Conservation (phyloP, 2,113 vertebrate species). For the Aythya baeri region DNA sequence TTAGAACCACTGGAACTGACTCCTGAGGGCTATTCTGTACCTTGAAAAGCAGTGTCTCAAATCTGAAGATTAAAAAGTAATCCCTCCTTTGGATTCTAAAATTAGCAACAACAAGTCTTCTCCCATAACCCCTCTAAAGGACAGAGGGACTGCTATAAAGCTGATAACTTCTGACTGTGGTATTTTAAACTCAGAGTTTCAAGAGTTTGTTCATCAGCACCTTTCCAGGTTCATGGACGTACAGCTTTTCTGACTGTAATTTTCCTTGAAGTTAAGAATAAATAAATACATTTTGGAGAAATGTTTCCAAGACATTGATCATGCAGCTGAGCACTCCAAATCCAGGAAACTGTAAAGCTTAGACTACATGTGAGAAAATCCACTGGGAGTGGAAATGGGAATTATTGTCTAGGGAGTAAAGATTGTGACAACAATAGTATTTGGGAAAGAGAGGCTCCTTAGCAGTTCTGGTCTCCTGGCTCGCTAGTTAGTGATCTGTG, state of each 20-base stretch:
- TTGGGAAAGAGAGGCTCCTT: background rate
- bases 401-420: background rate
- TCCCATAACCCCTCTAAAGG: background rate
- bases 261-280: background rate
- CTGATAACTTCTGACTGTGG: background rate
- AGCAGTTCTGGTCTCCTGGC: background rate
- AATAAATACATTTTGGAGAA: background rate
- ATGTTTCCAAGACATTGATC: background rate
- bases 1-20: background rate
- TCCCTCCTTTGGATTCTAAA: background rate
- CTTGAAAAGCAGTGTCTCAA: background rate
- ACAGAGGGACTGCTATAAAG: background rate
- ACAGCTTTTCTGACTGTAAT: background rate
- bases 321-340: background rate
- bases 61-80: background rate
- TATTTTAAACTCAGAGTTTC: background rate
- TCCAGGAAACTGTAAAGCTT: background rate
- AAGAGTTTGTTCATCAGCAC: background rate
- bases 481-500: background rate
- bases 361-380: background rate
- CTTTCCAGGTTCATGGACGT: background rate
- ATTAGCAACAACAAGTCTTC: background rate
- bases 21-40: background rate
- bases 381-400: background rate
- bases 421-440: background rate